These are phyloP conservation scores for Eurystomus glaucurus DNA, from an alignment of 2,797 vertebrate species.

Conservation along the genomic window DNA sequence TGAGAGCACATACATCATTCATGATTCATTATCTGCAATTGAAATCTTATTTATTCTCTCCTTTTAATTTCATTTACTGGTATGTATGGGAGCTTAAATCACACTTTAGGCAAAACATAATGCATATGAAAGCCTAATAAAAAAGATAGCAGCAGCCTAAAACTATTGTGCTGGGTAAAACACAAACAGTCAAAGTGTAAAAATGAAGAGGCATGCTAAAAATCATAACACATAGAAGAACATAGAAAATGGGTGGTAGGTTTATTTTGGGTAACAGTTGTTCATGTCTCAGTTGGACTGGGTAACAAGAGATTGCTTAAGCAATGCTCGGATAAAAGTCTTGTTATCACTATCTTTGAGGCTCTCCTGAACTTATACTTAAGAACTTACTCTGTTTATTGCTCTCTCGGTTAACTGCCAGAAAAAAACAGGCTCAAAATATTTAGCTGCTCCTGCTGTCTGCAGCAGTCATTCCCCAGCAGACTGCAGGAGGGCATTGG, in stretches of 20 bases:
- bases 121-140: constrained; percentile 9
- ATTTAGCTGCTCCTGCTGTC: neutral
- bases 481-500: neutral
- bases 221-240: neutral
- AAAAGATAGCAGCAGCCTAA: constrained; percentile 52
- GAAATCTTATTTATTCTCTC: constrained; percentile 47
- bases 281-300: neutral
- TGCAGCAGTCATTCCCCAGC: neutral
- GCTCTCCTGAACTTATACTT: neutral
- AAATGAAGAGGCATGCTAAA: constrained; percentile 55
- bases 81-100: constrained; percentile 50
- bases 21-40: constrained; percentile 49
- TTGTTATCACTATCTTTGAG: neutral
- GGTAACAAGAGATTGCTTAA: neutral
- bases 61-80: constrained; percentile 48
- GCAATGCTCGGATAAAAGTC: neutral
- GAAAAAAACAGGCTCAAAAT: neutral
- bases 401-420: neutral
- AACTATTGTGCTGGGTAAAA: constrained; percentile 60
- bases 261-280: constrained; percentile 45
- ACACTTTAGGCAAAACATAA: constrained; percentile 43
- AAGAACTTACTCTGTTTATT: neutral
- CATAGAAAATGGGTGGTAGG: neutral
- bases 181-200: constrained; percentile 41
- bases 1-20: constrained; percentile 25